These are phyloP conservation scores for Ormia ochracea DNA, from an alignment of 2,888 invertebrate genomes.

Conservation along the genomic window DNA sequence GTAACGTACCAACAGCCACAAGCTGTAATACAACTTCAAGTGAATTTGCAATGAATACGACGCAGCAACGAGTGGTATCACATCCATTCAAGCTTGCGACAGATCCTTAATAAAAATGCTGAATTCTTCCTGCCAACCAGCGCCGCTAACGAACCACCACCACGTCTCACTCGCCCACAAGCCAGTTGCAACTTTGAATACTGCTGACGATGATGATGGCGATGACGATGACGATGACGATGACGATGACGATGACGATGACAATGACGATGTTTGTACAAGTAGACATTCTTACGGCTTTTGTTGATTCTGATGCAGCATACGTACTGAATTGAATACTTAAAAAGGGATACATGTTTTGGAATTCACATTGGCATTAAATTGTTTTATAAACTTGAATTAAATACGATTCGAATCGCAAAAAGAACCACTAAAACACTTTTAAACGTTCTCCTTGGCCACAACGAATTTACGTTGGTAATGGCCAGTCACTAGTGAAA, in stretches of 20 bases:
- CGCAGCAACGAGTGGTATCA: constrained; percentile 27
- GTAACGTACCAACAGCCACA: not conserved
- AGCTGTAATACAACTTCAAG: not conserved
- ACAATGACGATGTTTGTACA: constrained; percentile 14
- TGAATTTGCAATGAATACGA: constrained; percentile 43
- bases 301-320: constrained; percentile 25
- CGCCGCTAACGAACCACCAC: not conserved
- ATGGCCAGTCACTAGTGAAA: not conserved
- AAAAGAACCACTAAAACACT: not conserved
- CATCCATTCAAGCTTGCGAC: constrained; percentile 6
- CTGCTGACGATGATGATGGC: constrained; percentile 7
- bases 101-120: not conserved
- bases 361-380: constrained; percentile 53
- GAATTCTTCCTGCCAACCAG: not conserved
- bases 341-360: constrained; percentile 46
- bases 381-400: constrained; percentile 47
- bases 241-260: constrained; percentile 8
- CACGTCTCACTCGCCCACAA: not conserved
- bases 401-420: not conserved
- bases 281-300: constrained; percentile 25
- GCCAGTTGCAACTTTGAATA: not conserved
- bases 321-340: constrained; percentile 43
- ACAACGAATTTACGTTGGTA: not conserved
- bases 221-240: constrained; percentile 12
- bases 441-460: not conserved